Evolutionary conservation across 2,888 invertebrate genomes (phyloP), one percentile per base, ranked within the genome.

Genomic region (Strigamia maritima): DNA sequence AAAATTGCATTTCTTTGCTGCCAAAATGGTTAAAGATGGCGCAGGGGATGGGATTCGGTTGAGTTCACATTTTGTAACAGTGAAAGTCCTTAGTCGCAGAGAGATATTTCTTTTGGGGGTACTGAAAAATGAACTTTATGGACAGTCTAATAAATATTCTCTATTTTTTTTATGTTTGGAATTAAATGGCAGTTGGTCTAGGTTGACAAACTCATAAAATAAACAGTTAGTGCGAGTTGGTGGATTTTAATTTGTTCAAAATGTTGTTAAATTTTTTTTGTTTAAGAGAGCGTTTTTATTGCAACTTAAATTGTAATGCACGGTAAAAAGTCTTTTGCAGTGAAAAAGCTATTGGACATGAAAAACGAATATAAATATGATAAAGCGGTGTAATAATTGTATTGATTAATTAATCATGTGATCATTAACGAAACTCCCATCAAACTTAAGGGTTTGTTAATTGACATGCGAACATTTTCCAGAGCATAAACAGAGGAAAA

Each of bases 341-440:
- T 2, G 1, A 65, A 60, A 60, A 22, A 22, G 22, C 24, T 26
- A 65, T 16, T 26, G 28, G 2, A 16, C 65, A 65, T 65, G 65
- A 65, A 26, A 65, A 26, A 26, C 12, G 24, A 10, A 65, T 65
- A 65, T 65, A 65, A 65, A 65, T 4, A 65, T 65, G 65, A 65
- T 16, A 65, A 65, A 65, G 65, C 26, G 28, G 65, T 26, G 26
- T 65, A 65, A 65, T 65, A 65, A 65, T 49, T 26, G 65, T 65
- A 65, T 65, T 65, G 65, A 65, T 65, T 65, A 65, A 65, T 65
- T 65, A 65, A 65, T 65, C 65, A 65, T 65, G 65, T 16, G 65
- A 28, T 65, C 65, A 65, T 65, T 65, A 65, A 65, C 26, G 49
- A 49, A 49, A 49, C n/a, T 49, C n/a, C 49, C 49, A 49, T n/a